Conservation (phyloP, 2,797 vertebrate species). For the Xerus rutilus region DNA sequence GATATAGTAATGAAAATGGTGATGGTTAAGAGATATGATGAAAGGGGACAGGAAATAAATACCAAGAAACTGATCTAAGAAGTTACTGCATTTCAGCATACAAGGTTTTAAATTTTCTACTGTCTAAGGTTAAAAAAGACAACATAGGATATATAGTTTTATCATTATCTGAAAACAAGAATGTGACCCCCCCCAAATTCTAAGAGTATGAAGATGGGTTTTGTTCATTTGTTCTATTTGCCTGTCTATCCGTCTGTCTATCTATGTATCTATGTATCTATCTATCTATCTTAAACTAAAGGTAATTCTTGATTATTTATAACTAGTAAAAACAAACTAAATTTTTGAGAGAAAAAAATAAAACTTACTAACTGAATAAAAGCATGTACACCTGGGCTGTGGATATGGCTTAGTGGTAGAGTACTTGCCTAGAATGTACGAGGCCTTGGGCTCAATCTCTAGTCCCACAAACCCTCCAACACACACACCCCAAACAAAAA, state of each 20-base stretch:
- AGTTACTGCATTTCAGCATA: background rate
- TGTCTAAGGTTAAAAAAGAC: background rate
- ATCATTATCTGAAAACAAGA: conserved; percentile 47
- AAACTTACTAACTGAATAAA: background rate
- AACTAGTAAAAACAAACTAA: conserved; percentile 1
- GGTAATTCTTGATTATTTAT: background rate
- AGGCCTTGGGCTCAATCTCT: too few species aligned
- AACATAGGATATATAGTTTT: background rate
- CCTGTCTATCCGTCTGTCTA: too few species aligned
- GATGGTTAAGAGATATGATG: background rate
- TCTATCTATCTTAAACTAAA: too few species aligned
- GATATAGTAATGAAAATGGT: conserved; percentile 8
- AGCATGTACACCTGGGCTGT: background rate
- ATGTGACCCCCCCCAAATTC: background rate
- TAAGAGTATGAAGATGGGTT: background rate
- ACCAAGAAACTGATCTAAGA: background rate
- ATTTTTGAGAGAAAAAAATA: background rate
- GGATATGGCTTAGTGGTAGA: too few species aligned
- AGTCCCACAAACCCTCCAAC: too few species aligned
- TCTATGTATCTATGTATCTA: too few species aligned
- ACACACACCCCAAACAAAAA: too few species aligned
- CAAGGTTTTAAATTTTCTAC: conserved; percentile 34
- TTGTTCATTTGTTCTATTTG: background rate
- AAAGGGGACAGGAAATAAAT: background rate
- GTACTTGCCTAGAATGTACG: too few species aligned